Evolutionary conservation across 2,113 vertebrate species (phyloP).

Genomic region (Lota lota): DNA sequence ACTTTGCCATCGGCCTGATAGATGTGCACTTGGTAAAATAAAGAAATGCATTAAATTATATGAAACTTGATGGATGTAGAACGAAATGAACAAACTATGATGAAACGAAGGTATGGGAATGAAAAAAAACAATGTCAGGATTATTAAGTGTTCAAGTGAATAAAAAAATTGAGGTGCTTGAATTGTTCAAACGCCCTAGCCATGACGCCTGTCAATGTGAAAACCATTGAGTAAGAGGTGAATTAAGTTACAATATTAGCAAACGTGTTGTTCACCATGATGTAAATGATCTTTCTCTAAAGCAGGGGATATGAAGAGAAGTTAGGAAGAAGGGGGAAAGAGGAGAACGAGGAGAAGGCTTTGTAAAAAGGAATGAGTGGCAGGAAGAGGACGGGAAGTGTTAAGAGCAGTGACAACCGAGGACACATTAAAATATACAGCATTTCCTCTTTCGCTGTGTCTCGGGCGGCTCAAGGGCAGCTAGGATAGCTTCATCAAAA

Average conservation of each 20-base stretch:
- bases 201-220: slow-evolving; percentile 14
- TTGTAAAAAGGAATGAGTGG: not conserved
- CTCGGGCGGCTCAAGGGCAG: slow-evolving; percentile 98
- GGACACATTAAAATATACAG: slow-evolving; percentile 72
- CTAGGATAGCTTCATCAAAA: slow-evolving; percentile 99
- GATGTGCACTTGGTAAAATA: not conserved
- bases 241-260: slow-evolving; percentile 1
- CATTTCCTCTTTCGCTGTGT: slow-evolving; percentile 98
- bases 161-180: not conserved
- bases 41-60: not conserved
- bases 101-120: not conserved
- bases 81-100: not conserved
- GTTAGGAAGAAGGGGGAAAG: not conserved
- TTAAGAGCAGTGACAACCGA: slow-evolving; percentile 43
- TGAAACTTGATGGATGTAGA: not conserved
- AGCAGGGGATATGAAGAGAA: slow-evolving; percentile 29
- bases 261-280: not conserved
- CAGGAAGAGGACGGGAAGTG: slow-evolving; percentile 15
- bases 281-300: slow-evolving; percentile 12
- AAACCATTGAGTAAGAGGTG: not conserved
- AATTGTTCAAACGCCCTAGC: not conserved
- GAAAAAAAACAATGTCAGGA: not conserved
- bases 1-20: slow-evolving; percentile 8
- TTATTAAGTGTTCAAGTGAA: not conserved
- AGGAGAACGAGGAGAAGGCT: not conserved